These are phyloP conservation scores for Diogma glabrata DNA, from an alignment of 2,888 invertebrate genomes.

Conservation along the genomic window DNA sequence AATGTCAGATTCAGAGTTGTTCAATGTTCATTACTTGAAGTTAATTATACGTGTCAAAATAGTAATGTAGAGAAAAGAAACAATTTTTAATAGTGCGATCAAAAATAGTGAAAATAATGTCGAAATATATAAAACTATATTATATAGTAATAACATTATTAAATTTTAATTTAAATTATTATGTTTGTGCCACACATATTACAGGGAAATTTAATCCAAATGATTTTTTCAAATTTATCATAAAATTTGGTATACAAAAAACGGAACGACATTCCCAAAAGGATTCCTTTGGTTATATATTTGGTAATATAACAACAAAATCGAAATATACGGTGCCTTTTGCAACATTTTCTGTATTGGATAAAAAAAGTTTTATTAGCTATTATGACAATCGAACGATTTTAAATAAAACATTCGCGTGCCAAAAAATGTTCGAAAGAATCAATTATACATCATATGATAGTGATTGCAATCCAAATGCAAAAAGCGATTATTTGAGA, in stretches of 20 bases:
- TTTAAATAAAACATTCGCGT: slow-evolving; percentile 58
- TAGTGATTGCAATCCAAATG: slow-evolving; percentile 55
- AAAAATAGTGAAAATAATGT: too few relatives aligned
- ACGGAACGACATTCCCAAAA: slow-evolving; percentile 76
- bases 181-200: slow-evolving; percentile 39
- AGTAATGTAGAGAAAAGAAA: too few relatives aligned
- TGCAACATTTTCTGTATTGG: slow-evolving; percentile 80
- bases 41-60: too few relatives aligned
- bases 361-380: slow-evolving; percentile 76
- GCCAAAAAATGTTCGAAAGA: slow-evolving; percentile 75
- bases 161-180: too few relatives aligned
- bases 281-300: slow-evolving; percentile 88
- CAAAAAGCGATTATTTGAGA: slow-evolving; percentile 65
- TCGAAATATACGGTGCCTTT: slow-evolving; percentile 47
- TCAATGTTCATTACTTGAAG: too few relatives aligned
- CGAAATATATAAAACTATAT: too few relatives aligned
- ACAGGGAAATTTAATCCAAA: slow-evolving; percentile 51
- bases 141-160: too few relatives aligned
- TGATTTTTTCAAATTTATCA: slow-evolving; percentile 81
- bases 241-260: slow-evolving; percentile 95
- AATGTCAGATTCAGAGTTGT: too few relatives aligned
- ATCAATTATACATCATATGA: slow-evolving; percentile 77
- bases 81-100: too few relatives aligned
- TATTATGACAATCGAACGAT: slow-evolving; percentile 72
- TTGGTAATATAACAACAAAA: slow-evolving; percentile 81